Evolutionary conservation across 2,113 vertebrate genomes (phyloP).

Genomic region (Microcebus jonahi): DNA sequence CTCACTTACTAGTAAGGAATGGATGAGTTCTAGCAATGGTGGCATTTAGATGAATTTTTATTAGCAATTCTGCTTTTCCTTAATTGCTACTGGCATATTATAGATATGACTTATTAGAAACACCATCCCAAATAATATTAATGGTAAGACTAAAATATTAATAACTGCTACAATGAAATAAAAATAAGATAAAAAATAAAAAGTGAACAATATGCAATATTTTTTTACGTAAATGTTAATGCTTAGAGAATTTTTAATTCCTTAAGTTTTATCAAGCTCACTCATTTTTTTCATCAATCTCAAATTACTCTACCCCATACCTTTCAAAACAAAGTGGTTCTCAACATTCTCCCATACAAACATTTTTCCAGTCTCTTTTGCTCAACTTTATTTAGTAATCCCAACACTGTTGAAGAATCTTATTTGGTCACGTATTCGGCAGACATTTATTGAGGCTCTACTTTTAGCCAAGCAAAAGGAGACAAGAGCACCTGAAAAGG

Average conservation of each 20-base stretch:
- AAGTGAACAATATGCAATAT: slow-evolving; percentile 20
- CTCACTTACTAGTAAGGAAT: slow-evolving; percentile 26
- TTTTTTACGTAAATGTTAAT: slow-evolving; percentile 10
- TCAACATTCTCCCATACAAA: not conserved
- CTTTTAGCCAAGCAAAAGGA: not conserved
- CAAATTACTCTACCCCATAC: not conserved
- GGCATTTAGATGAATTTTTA: slow-evolving; percentile 12
- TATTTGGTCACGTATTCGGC: not conserved
- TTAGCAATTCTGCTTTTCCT: slow-evolving; percentile 10
- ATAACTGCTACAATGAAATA: slow-evolving; percentile 13
- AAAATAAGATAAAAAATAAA: slow-evolving; percentile 12
- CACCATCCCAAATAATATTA: slow-evolving; percentile 17
- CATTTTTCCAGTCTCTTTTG: slow-evolving; percentile 3
- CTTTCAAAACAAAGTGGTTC: slow-evolving; percentile 37
- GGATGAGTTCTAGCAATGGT: slow-evolving; percentile 4
- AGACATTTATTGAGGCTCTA: not conserved
- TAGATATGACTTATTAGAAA: slow-evolving; percentile 21
- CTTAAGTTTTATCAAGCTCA: not conserved
- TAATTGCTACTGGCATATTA: not conserved
- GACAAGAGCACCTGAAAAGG: not conserved
- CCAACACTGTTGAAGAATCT: not conserved
- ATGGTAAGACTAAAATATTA: slow-evolving; percentile 40
- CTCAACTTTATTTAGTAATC: slow-evolving; percentile 32
- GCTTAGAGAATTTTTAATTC: slow-evolving; percentile 26
- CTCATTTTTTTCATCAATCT: not conserved